Base-by-base conservation (phyloP, 2,888 invertebrate species). In the Hyposoter dolosus region DNA sequence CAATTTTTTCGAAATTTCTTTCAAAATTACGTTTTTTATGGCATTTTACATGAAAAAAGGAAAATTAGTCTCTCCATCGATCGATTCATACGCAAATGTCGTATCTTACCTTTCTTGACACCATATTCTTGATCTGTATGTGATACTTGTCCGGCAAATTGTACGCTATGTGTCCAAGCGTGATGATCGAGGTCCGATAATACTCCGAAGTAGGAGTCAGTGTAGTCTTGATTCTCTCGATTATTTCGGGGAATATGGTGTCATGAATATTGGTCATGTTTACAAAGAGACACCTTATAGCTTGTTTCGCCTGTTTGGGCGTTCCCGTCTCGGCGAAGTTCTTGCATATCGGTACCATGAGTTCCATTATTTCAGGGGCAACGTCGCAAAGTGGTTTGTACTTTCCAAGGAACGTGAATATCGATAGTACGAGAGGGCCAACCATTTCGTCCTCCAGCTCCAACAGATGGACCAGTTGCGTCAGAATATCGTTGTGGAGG, bases 251-350 rank as follows among this genome's bases (percentile, higher is more conserved):
- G 94, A 98, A 98, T 89, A 98, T 96, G 79, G 96, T 96, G 90
- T 97, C 97, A 92, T 96, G 96, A 91, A 96, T 94, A 76, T 95
- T 94, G 10, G 95, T 95, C 95, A 97, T 97, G 94, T 98, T 98
- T 69, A 98, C 97, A 94, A 96, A 98, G 78, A 99, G 96, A 94
- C 99, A 99, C 89, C 98, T 96, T 85, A 99, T 97, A 4, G 99
- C 99, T 91, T 99, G 98, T 94, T 99, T 99, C 7, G 99, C 98
- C 94, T 99, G 99, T 94, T 99, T 99, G 0, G 98, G 97, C 4
- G 98, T 98, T 15, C 99, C 99, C 65, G 96, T 96, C 91, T 98
- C 97, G 0, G 98, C 98, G 93, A 98, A 97, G 78, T 97, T 97
- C 93, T 98, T 98, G 94, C 99, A 98, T 74, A 98, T 96, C 1